These are phyloP conservation scores for Quadriops clusia DNA, from an alignment of 2,888 invertebrate species.

Conservation along the genomic window DNA sequence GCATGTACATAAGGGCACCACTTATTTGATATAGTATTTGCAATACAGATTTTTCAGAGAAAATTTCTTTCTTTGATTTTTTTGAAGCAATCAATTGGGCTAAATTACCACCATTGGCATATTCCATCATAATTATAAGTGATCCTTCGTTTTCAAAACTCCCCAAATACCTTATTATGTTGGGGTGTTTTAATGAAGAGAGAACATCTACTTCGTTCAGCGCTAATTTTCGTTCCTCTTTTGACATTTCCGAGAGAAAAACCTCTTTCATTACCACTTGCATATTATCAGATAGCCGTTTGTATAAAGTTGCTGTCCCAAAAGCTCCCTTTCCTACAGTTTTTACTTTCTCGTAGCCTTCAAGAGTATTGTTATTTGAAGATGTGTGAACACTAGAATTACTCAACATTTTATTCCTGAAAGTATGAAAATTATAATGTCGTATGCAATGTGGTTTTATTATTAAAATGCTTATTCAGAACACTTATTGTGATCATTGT, in stretches of 20 bases:
- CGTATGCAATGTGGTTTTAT: too few species aligned
- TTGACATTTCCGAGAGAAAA: slow-evolving; percentile 54
- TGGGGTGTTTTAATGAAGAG: slow-evolving; percentile 58
- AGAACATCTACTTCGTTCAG: slow-evolving; percentile 59
- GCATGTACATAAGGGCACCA: slow-evolving; percentile 58
- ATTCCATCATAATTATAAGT: slow-evolving; percentile 67
- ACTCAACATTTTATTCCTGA: too few species aligned
- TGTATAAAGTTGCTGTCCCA: slow-evolving; percentile 14
- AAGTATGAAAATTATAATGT: too few species aligned
- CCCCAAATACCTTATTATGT: slow-evolving; percentile 61
- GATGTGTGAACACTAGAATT: too few species aligned
- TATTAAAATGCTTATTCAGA: too few species aligned
- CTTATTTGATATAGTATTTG: slow-evolving; percentile 55
- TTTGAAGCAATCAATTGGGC: slow-evolving; percentile 49
- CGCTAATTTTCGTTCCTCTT: slow-evolving; percentile 52
- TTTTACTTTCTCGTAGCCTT: too few species aligned
- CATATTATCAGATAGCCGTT: slow-evolving; percentile 9
- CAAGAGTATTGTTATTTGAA: too few species aligned
- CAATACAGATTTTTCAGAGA: slow-evolving; percentile 52
- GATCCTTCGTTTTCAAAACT: slow-evolving; percentile 61
- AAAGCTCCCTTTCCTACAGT: too few species aligned
- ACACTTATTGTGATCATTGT: too few species aligned
- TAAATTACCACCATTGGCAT: slow-evolving; percentile 62
- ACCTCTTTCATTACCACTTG: slow-evolving; percentile 63
- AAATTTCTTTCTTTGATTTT: slow-evolving; percentile 29